phyloP scores from a whole-genome alignment of 2,797 vertebrate genomes.

The Jordanella pulchra region DNA sequence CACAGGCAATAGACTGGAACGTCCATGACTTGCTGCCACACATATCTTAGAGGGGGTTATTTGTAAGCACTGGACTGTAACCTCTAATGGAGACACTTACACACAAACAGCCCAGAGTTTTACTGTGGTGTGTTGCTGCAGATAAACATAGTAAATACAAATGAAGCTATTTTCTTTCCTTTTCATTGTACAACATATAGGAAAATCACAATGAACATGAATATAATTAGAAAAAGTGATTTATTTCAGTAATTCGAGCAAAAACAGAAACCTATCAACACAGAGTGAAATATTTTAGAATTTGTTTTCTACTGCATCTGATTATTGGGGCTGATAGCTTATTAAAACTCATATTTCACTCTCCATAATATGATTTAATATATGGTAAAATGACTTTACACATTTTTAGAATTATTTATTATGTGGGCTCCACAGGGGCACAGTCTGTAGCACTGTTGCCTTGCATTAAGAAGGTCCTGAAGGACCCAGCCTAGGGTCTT shows the following conservation, averaged over 20 bases:
- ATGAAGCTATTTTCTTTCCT: neutral
- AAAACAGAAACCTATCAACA: neutral
- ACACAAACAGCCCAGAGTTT: conserved; percentile 2
- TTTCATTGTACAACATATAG: neutral
- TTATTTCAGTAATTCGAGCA: neutral
- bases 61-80: conserved; percentile 40
- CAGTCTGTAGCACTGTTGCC: too few species aligned
- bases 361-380: too few species aligned
- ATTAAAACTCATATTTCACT: too few species aligned
- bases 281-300: neutral
- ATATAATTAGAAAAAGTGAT: neutral
- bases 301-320: too few species aligned
- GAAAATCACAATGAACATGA: neutral
- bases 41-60: conserved; percentile 14
- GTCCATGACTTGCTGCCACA: conserved; percentile 42
- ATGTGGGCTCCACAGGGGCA: too few species aligned
- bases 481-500: too few species aligned
- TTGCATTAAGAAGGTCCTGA: too few species aligned
- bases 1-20: conserved; percentile 46
- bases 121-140: conserved; percentile 2
- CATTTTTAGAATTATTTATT: too few species aligned
- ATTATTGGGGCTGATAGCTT: neutral
- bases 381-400: too few species aligned
- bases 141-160: neutral
- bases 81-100: conserved; percentile 14